Evolutionary conservation across 2,888 invertebrate genomes (phyloP).

Genomic region (Chrysolina americana): DNA sequence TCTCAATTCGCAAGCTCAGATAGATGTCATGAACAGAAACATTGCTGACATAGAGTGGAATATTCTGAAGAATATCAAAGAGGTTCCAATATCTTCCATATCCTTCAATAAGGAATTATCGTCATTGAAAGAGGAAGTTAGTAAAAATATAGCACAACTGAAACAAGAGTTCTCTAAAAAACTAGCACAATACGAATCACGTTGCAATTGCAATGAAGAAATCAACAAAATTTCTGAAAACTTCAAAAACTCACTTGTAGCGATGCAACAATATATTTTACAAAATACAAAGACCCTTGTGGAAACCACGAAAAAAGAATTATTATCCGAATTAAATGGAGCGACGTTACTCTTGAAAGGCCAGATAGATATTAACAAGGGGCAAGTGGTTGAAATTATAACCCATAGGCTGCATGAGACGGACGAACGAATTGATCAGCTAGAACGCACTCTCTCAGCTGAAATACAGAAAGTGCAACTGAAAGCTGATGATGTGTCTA

Average conservation of each 20-base stretch:
- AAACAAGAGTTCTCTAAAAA: not conserved
- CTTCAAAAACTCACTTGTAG: not conserved
- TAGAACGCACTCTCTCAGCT: not conserved
- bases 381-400: not conserved
- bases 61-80: not conserved
- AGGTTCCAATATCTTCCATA: not conserved
- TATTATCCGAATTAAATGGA: not conserved
- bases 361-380: not conserved
- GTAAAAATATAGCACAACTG: not conserved
- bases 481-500: not conserved
- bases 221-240: not conserved
- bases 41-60: not conserved
- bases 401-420: not conserved
- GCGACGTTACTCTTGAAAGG: not conserved
- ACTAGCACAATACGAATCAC: not conserved
- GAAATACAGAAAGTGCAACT: not conserved
- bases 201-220: not conserved
- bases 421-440: not conserved
- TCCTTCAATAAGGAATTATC: not conserved
- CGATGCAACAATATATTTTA: not conserved
- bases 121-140: not conserved
- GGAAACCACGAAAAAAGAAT: not conserved
- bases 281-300: not conserved
- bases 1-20: not conserved
- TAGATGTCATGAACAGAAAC: not conserved